Evolutionary conservation across 2,888 invertebrate species (phyloP), one percentile per base, ranked within the genome.

Genomic region (Napeogenes sylphis): DNA sequence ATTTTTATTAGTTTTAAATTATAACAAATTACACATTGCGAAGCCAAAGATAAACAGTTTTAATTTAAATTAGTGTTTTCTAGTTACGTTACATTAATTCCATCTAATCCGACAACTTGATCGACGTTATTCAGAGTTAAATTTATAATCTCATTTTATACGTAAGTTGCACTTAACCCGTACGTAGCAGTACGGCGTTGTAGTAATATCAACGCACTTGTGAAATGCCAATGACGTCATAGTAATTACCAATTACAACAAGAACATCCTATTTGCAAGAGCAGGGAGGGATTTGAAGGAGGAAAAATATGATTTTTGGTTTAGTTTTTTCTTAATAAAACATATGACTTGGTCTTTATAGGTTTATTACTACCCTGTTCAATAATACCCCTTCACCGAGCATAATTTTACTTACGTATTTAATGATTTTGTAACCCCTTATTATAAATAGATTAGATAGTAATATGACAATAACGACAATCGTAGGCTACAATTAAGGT

Each of bases 51-150:
- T 21, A 47, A 4, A 51, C 10, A 30, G 8, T 30, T 21, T 51
- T 51, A 30, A 30, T 10, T 2, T 51, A 21, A 5, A 51, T 51
- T 30, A 51, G 6, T 30, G 10, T 51, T 51, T 12, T n/a, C 10
- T 30, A 42, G 42, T 3, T 10, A 42, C 0, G 45, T 30, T 51
- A 56, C 30, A 86, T 85, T 82, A 85, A 84, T 82, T 82, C 77
- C 75, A 73, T 75, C 77, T 84, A 82, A 86, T 85, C 80, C 80
- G 75, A 74, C 73, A 70, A 65, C 66, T 71, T 82, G 85, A 85
- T 81, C 75, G 84, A 85, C 84, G 77, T 78, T 85, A 85, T 85
- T 83, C 73, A 73, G 68, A 69, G 68, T 66, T 62, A 71, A 77
- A 83, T 84, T 83, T 79, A 71, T 72, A 67, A 67, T 65, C 64